These are phyloP conservation scores for Turnix velox DNA, from an alignment of 2,113 vertebrate genomes.

Conservation along the genomic window DNA sequence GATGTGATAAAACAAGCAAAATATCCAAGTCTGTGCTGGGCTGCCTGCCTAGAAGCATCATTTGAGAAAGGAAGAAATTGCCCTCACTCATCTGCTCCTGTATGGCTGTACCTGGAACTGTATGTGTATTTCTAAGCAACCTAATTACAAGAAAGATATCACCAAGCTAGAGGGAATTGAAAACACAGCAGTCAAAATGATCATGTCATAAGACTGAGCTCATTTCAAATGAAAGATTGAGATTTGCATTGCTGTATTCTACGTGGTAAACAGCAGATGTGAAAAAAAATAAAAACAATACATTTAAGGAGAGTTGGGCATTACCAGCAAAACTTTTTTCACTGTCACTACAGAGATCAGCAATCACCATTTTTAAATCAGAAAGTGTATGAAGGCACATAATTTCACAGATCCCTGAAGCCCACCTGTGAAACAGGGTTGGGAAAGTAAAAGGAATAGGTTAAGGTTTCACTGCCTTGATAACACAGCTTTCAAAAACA, in stretches of 20 bases:
- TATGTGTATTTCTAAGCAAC: neutral
- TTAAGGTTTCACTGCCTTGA: neutral
- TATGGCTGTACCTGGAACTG: neutral
- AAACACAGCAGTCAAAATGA: neutral
- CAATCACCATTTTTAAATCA: accelerated
- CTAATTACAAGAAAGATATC: neutral
- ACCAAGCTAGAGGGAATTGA: neutral
- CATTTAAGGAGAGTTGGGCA: neutral
- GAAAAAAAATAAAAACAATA: neutral
- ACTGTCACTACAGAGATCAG: accelerated
- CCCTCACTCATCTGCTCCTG: neutral
- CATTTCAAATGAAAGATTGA: neutral
- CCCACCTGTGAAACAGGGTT: neutral
- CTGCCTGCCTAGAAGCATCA: neutral
- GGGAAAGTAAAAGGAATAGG: neutral
- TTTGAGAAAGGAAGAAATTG: neutral
- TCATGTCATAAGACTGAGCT: neutral
- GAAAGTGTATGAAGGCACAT: neutral
- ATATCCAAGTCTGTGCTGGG: neutral
- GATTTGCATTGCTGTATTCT: neutral
- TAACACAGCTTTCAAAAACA: accelerated
- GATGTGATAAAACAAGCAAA: slow-evolving; percentile 16
- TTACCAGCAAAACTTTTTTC: neutral
- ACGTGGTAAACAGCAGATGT: neutral
- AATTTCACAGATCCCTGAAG: neutral